A percentile compares a stretch with the other conserved stretches of the same genome.
Conservation (phyloP, 2,797 vertebrate species). For the Macroramphosus scolopax region DNA sequence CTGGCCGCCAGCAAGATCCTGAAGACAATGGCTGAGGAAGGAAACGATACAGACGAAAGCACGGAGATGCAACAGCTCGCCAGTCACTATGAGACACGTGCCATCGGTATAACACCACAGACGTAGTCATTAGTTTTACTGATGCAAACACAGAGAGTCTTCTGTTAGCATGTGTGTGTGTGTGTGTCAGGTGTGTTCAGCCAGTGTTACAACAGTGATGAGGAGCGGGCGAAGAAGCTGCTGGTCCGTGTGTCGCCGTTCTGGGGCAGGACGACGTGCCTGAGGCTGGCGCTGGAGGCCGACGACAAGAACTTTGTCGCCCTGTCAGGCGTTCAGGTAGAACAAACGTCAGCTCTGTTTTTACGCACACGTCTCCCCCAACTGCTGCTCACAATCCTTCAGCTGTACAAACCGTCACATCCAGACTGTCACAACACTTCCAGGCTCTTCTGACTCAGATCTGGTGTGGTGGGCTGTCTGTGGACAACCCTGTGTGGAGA, state of each 20-base stretch:
- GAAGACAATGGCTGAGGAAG: constrained; percentile 86
- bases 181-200: constrained; percentile 85
- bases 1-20: constrained; percentile 93
- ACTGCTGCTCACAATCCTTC: too few relatives aligned
- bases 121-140: background rate
- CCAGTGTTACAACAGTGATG: constrained; percentile 84
- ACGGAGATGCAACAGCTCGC: constrained; percentile 84
- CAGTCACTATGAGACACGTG: constrained; percentile 82
- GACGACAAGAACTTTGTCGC: constrained; percentile 90
- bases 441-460: constrained; percentile 93
- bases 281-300: constrained; percentile 88
- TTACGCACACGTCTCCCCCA: too few relatives aligned
- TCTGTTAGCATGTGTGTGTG: constrained; percentile 52
- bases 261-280: constrained; percentile 90
- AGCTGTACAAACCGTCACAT: too few relatives aligned
- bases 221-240: constrained; percentile 84
- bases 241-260: constrained; percentile 83
- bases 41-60: constrained; percentile 82
- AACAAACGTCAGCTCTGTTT: background rate
- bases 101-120: constrained; percentile 78
- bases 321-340: constrained; percentile 85
- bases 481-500: constrained; percentile 85
- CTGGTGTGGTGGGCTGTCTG: constrained; percentile 92
- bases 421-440: constrained; percentile 1
- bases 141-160: constrained; percentile 16